Evolutionary conservation across 2,888 invertebrate species (phyloP), one percentile per base, ranked within the genome.

Genomic region (Leptopilina myrica): DNA sequence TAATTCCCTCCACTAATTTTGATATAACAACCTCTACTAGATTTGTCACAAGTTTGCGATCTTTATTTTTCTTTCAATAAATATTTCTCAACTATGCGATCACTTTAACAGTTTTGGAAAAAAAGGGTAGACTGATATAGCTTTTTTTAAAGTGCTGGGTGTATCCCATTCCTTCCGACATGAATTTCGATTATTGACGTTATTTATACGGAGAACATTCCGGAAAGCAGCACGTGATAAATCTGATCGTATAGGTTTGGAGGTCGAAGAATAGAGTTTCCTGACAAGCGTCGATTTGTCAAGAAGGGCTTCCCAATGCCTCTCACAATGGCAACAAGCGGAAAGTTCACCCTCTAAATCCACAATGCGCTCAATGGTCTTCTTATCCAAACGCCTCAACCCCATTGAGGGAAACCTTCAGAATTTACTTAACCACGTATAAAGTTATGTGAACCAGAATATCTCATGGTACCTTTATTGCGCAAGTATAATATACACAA

Each of bases 261-360:
- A 78, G 84, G 83, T 76, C 81, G 85, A 86, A 88, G 88, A 90
- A 91, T 88, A 81, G 87, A 89, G 87, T 90, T 89, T 88, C 87
- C 88, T 89, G 89, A 89, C 90, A 90, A 90, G 87, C 88, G 87
- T 86, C 91, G 90, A 91, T 91, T 91, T 91, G 91, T 91, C 91
- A 91, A 88, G 86, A 88, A 89, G 90, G 89, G 89, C 90, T 91
- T 89, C 87, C 43, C 86, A 89, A 89, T 88, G 85, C 86, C 86
- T 80, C 82, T 89, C 88, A 89, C 90, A 90, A 89, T 89, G 87
- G 88, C 89, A 90, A 90, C 89, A 89, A 89, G 87, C 89, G 89
- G 88, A 90, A 90, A 89, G 88, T 87, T 89, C 88, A 86, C 88
- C 89, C 90, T 87, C 85, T 85, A 81, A 82, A 76, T 85, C 83